Conservation (phyloP, 2,888 invertebrate species). For the Agrotis exclamationis region DNA sequence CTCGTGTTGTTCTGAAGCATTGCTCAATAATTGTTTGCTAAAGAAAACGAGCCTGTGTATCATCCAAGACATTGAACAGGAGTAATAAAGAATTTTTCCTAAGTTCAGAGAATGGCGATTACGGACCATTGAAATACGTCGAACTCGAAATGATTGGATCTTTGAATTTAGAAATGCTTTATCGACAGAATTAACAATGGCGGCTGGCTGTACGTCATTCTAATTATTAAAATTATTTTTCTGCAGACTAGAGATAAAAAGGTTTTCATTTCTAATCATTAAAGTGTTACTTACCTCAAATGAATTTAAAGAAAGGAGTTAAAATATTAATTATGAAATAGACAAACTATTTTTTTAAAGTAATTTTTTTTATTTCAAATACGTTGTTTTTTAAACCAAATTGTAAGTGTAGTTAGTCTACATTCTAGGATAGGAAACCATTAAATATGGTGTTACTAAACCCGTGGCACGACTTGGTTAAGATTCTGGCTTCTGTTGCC, state of each 20-base stretch:
- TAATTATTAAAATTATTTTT: constrained; percentile 37
- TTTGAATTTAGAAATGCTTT: constrained; percentile 62
- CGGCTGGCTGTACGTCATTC: constrained; percentile 24
- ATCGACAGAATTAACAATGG: constrained; percentile 57
- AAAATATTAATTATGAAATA: background rate
- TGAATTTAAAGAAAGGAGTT: background rate
- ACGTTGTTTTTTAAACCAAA: background rate
- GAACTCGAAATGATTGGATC: constrained; percentile 63
- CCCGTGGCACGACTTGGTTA: background rate
- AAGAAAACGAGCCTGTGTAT: constrained; percentile 25
- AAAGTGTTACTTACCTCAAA: background rate
- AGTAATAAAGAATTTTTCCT: constrained; percentile 46
- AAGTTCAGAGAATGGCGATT: constrained; percentile 61
- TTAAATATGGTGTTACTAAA: too few relatives aligned
- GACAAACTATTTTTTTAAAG: too few relatives aligned
- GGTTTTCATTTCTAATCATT: constrained; percentile 11
- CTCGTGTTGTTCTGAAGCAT: background rate
- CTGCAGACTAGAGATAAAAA: background rate
- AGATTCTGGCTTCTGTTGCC: background rate
- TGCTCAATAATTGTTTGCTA: constrained; percentile 15
- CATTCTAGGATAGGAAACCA: too few relatives aligned
- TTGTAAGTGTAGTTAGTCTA: too few relatives aligned
- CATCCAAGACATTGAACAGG: constrained; percentile 37
- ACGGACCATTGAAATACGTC: constrained; percentile 59
- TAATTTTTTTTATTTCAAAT: background rate